These are phyloP conservation scores for Mellilla xanthometata DNA, from an alignment of 2,888 invertebrate species.

Conservation along the genomic window DNA sequence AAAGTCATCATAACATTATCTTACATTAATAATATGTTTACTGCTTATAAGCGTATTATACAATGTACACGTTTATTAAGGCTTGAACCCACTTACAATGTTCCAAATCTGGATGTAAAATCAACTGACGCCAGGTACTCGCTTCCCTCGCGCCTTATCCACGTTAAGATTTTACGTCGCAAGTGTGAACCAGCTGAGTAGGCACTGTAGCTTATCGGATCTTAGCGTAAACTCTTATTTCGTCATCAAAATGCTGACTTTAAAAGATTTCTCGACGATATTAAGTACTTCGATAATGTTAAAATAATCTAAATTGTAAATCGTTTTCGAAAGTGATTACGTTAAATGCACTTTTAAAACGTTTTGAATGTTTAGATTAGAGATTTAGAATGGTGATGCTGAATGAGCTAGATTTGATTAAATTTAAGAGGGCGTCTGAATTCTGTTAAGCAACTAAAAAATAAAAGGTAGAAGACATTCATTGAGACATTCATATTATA, in stretches of 20 bases:
- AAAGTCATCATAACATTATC: no score
- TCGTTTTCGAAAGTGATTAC: conserved; percentile 1
- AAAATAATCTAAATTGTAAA: not conserved
- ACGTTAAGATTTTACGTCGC: not conserved
- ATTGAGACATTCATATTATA: no score
- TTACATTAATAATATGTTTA: no score
- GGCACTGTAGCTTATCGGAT: conserved; percentile 13
- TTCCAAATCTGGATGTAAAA: conserved; percentile 4
- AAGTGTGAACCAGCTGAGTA: conserved; percentile 4
- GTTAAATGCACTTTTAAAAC: conserved; percentile 4
- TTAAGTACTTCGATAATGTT: not conserved
- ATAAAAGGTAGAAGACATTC: no score
- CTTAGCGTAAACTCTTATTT: conserved; percentile 8
- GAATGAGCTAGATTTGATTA: no score
- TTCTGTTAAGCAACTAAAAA: not conserved
- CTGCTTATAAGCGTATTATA: no score
- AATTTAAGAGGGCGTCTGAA: not conserved
- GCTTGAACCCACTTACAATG: not conserved
- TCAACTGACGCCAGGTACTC: conserved; percentile 12
- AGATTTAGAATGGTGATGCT: no score
- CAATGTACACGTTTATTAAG: not conserved
- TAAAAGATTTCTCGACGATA: not conserved
- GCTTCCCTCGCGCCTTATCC: conserved; percentile 2
- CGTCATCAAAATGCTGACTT: conserved; percentile 2
- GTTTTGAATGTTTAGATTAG: no score